Evolutionary conservation across 64 coral and sea anemone genomes (phyloP), one percentile per base, ranked within the genome.

Genomic region (Stichodactyla mertensii): DNA sequence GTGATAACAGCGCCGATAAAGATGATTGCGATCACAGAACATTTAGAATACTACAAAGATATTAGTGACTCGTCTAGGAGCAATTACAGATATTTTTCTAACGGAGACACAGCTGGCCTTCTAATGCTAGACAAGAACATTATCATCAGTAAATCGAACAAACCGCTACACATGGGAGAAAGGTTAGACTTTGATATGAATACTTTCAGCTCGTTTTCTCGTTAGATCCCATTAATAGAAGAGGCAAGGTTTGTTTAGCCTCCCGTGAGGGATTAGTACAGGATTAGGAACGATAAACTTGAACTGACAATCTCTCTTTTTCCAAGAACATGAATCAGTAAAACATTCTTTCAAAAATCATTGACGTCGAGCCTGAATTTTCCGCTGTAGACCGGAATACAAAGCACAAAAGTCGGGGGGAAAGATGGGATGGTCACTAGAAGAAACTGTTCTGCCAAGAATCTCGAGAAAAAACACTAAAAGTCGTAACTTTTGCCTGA

Each of bases 21-120:
- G 24, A 74, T 31, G 69, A 74, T 27, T 74, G 69, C 10, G 69
- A 74, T 74, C 69, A 74, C 69, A 74, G 69, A 74, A 74, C 69
- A 31, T 74, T 74, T 74, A 74, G 69, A 74, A 74, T 74, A 66
- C 62, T 66, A 66, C 69, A 31, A 27, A 27, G 69, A 74, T 74
- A 74, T 74, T 74, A 74, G 22, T 74, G 69, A 74, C 7, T 27
- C 69, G 24, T 74, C 69, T 74, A 74, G 24, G 69, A 74, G 69
- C 69, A 74, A 74, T 74, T 74, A 74, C 69, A 74, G 69, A 74
- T 74, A 74, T 74, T 74, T 74, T 74, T 31, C 69, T 74, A 74
- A 74, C 69, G 69, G 24, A 74, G 69, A 13, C 69, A 74, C 69
- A 74, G 69, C 69, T 74, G 69, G 22, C 22, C n/a, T 19, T 19